phyloP scores from a whole-genome alignment of 2,113 vertebrate species.

The Epinephelus moara region DNA sequence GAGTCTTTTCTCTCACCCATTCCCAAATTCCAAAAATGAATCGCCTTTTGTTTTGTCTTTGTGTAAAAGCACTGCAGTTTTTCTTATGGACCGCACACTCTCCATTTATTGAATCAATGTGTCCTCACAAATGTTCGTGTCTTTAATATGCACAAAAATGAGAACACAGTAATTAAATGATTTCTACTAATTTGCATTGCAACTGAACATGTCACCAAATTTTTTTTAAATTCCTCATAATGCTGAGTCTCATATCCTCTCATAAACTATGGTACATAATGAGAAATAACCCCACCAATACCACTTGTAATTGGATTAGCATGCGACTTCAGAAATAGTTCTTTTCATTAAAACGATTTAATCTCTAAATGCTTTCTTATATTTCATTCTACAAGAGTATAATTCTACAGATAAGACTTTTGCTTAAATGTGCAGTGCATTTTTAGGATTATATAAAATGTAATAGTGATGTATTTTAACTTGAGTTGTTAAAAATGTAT shows the following conservation, averaged over 20 bases:
- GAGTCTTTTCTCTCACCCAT: background rate
- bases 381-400: too few relatives aligned
- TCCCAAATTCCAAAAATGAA: background rate
- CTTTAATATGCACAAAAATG: background rate
- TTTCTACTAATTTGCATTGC: background rate
- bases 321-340: background rate
- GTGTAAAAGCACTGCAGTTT: background rate
- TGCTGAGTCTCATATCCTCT: background rate
- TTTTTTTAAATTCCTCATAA: background rate
- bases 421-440: background rate
- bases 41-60: background rate
- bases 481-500: background rate
- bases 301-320: constrained; percentile 1
- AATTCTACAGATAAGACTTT: background rate
- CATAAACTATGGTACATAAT: too few relatives aligned
- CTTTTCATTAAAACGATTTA: background rate
- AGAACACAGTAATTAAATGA: background rate
- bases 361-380: background rate
- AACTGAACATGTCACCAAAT: background rate
- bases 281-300: background rate
- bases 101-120: background rate
- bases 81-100: background rate
- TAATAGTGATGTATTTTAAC: background rate
- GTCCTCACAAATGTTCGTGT: background rate
- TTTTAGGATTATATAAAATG: background rate